phyloP scores from a whole-genome alignment of 1,140 invertebrate genomes.

The Cydia splendana region DNA sequence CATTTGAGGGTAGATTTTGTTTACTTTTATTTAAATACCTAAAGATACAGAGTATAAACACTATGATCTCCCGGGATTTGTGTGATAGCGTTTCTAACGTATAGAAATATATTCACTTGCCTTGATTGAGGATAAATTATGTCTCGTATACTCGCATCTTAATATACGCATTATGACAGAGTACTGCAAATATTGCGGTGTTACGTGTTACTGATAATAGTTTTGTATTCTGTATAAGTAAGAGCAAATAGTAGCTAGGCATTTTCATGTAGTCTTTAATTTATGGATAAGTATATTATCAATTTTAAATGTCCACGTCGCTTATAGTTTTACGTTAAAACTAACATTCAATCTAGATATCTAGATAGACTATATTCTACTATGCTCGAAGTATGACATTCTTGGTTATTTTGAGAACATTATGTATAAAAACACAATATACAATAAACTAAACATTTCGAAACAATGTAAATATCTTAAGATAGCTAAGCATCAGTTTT shows the following conservation, averaged over 20 bases:
- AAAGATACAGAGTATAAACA: too few relatives aligned
- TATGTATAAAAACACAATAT: not conserved
- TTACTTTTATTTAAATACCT: too few relatives aligned
- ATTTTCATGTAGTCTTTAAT: constrained; percentile 47
- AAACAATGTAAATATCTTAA: constrained; percentile 19
- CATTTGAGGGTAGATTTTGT: too few relatives aligned
- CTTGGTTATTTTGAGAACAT: constrained; percentile 23
- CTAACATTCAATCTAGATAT: constrained; percentile 43
- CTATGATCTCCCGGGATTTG: constrained; percentile 37
- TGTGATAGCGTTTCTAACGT: constrained; percentile 45
- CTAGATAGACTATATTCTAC: constrained; percentile 40
- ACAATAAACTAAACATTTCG: not conserved
- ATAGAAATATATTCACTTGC: constrained; percentile 57
- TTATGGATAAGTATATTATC: constrained; percentile 47
- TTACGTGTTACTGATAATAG: constrained; percentile 25
- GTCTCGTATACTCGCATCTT: constrained; percentile 61
- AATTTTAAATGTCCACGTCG: constrained; percentile 45
- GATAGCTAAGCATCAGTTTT: constrained; percentile 2
- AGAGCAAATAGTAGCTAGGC: constrained; percentile 41
- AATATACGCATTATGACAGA: constrained; percentile 36
- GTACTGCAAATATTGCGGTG: constrained; percentile 26
- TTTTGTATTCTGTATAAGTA: constrained; percentile 39
- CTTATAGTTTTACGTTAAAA: constrained; percentile 44
- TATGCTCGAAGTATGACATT: constrained; percentile 43
- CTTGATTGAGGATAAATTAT: constrained; percentile 58